Conservation (phyloP, 2,888 invertebrate genomes). For the Rhamphomyia laevipes region DNA sequence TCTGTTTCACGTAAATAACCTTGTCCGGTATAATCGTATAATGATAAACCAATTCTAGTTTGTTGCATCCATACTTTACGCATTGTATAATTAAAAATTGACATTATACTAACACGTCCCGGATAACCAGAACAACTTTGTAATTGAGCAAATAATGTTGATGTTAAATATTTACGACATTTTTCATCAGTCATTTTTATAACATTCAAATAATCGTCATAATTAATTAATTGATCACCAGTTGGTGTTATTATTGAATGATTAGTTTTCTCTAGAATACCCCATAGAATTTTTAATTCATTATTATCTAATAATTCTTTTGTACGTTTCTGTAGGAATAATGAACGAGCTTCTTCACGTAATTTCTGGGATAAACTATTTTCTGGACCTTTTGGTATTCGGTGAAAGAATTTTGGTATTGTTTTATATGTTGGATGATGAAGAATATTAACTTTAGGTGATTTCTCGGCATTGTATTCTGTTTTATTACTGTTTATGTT, state of each 20-base stretch:
- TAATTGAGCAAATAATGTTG: constrained; percentile 76
- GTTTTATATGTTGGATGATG: constrained; percentile 38
- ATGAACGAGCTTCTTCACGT: constrained; percentile 77
- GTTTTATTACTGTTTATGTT: background rate
- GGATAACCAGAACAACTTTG: constrained; percentile 70
- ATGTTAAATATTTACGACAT: constrained; percentile 68
- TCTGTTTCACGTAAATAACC: constrained; percentile 82
- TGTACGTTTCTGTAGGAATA: constrained; percentile 75
- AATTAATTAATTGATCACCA: constrained; percentile 77
- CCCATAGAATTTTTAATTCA: constrained; percentile 74
- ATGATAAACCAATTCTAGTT: constrained; percentile 81
- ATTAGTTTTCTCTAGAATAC: constrained; percentile 60
- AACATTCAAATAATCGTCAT: constrained; percentile 73
- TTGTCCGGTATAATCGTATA: constrained; percentile 88
- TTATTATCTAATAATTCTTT: constrained; percentile 74
- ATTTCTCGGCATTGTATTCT: background rate
- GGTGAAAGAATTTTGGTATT: constrained; percentile 66
- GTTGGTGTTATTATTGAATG: constrained; percentile 59
- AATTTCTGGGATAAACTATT: constrained; percentile 69
- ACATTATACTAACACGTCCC: constrained; percentile 67
- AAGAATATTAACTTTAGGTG: no score
- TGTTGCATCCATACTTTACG: constrained; percentile 90
- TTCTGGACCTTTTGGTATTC: constrained; percentile 57
- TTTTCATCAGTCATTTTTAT: constrained; percentile 61
- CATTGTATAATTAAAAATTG: constrained; percentile 92